A percentile compares a stretch with the other conserved stretches of the same genome.
Evolutionary conservation across 2,888 invertebrate genomes (phyloP).

Genomic region (Polydrusus tereticollis): DNA sequence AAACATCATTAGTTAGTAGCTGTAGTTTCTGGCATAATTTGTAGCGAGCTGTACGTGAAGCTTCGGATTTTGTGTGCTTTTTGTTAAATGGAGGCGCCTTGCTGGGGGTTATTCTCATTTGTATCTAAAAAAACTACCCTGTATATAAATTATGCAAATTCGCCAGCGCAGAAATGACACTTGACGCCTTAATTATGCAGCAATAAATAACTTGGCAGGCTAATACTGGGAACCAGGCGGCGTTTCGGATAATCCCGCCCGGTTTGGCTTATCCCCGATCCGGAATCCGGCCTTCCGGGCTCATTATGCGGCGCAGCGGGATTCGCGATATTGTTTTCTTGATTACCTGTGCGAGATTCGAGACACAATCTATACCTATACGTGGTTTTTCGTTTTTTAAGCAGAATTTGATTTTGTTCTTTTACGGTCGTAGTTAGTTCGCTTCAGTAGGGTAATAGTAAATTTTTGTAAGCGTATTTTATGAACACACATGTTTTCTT

Average conservation of each 20-base stretch:
- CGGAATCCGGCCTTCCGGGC: conserved; percentile 60
- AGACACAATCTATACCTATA: neutral
- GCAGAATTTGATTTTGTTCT: neutral
- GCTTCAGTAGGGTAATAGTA: too few species aligned
- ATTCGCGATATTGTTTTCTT: conserved; percentile 69
- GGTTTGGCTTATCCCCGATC: conserved; percentile 62
- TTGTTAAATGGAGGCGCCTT: too few species aligned
- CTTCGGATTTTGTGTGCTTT: too few species aligned
- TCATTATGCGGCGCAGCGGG: conserved; percentile 66
- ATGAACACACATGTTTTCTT: too few species aligned
- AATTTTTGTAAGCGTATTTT: too few species aligned
- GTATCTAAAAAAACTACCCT: neutral
- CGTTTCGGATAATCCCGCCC: conserved; percentile 53
- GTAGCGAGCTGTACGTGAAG: too few species aligned
- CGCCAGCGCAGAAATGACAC: conserved; percentile 41
- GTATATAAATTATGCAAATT: conserved; percentile 35
- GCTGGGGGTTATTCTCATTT: too few species aligned
- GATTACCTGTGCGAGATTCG: conserved; percentile 61
- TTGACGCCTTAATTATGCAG: conserved; percentile 59
- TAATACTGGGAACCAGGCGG: conserved; percentile 26
- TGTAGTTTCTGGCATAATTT: too few species aligned
- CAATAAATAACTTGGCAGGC: conserved; percentile 60
- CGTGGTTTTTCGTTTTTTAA: neutral
- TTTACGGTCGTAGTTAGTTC: too few species aligned
- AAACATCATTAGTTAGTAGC: too few species aligned